Evolutionary conservation across 2,797 vertebrate genomes (phyloP).

Genomic region (Fringilla coelebs): DNA sequence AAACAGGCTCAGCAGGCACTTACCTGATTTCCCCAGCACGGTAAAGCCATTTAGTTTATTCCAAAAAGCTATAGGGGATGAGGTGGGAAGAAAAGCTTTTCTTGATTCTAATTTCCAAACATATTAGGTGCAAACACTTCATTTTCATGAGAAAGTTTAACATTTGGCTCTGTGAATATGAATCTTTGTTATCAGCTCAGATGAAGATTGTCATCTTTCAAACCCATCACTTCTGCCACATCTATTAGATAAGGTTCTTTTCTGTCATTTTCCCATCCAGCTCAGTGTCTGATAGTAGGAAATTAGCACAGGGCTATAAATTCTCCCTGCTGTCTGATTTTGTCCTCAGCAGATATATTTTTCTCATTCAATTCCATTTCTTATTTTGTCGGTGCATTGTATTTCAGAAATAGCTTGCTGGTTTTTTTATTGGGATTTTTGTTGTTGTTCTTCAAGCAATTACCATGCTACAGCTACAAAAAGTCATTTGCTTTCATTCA

Average conservation of each 20-base stretch:
- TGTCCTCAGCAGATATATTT: not conserved
- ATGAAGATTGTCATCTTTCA: not conserved
- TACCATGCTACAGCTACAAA: not conserved
- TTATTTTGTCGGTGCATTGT: not conserved
- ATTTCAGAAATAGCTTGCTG: not conserved
- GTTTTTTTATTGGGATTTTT: not conserved
- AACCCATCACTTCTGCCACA: not conserved
- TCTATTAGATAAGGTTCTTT: not conserved
- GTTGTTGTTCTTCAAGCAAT: not conserved
- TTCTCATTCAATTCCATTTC: not conserved
- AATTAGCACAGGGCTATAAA: constrained; percentile 22
- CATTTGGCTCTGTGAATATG: not conserved
- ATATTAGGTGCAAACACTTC: constrained; percentile 1
- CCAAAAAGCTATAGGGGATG: not conserved
- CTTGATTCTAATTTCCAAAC: not conserved
- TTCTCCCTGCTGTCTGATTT: not conserved
- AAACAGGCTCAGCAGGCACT: not conserved
- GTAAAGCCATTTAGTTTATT: not conserved
- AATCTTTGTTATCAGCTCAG: not conserved
- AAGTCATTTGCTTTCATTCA: not conserved
- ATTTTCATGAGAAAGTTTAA: constrained; percentile 20
- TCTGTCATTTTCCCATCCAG: not conserved
- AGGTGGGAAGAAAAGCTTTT: not conserved
- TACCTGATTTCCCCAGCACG: not conserved
- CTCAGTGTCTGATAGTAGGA: not conserved